Evolutionary conservation across 2,797 vertebrate genomes (phyloP).

Genomic region (Acrossocheilus wenchowensis): DNA sequence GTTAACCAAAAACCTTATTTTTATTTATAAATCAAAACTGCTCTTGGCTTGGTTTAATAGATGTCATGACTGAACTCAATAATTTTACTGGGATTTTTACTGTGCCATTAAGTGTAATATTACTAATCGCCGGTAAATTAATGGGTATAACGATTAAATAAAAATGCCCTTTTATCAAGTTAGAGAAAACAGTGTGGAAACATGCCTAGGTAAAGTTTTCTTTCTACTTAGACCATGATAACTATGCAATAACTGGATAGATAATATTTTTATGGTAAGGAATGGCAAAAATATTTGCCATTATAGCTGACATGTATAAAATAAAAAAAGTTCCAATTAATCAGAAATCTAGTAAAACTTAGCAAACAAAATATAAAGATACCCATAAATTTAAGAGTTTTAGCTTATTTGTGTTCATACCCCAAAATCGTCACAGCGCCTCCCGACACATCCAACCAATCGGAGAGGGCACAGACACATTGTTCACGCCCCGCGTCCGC

Average conservation of each 20-base stretch:
- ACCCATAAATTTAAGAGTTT: not conserved
- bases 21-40: not conserved
- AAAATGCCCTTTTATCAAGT: not conserved
- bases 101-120: not conserved
- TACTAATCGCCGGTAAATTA: not conserved
- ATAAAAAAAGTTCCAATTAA: not conserved
- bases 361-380: not conserved
- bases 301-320: too few relatives aligned
- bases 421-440: not conserved
- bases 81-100: not conserved
- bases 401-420: not conserved
- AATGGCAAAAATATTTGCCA: too few relatives aligned
- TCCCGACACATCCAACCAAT: not conserved
- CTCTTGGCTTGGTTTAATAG: not conserved
- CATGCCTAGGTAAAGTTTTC: not conserved
- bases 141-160: not conserved
- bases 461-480: not conserved
- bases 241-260: not conserved
- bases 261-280: too few relatives aligned
- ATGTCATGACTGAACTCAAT: not conserved
- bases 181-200: not conserved
- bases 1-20: too few relatives aligned
- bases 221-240: not conserved
- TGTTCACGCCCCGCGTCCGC: not conserved
- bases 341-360: not conserved